Base-by-base conservation (phyloP, 30 jellyfish, hydroid and myxozoan genomes). In the Chrysaora quinquecirrha region DNA sequence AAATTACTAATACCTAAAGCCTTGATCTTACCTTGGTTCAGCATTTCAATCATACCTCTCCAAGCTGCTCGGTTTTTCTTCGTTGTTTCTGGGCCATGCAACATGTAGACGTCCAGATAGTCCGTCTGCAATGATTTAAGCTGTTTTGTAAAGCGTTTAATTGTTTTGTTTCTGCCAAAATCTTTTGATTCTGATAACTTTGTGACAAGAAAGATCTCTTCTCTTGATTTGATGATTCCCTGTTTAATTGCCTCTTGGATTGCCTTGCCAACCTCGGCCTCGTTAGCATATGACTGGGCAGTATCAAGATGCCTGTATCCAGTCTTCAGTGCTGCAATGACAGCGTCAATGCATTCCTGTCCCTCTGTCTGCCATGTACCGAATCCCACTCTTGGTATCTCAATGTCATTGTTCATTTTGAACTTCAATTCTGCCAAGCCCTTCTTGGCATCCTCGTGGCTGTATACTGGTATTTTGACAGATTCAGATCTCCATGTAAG, bases 291-390 rank as follows among this genome's bases (percentile, higher is more conserved):
- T 3, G 84, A 68, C 61, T 76, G 90, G 0, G 96, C 96, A 19
- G 96, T 87, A 64, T 87, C 96, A 61, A 87, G 32, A 52, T 73
- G 87, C 77, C 96, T 68, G 49, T 87, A 87, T 47, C 96, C 96
- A 48, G 69, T 68, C 64, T 78, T 87, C 69, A 87, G 23, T 12
- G 96, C 96, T 16, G 86, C 87, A 4, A 87, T 9, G 1, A 87
- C 96, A 0, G 96, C 96, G n/a, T 76, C 65, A 33, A 47, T 70
- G 85, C 92, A 82, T 16, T 69, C 87, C 25, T 65, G 73, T 27
- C 78, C 96, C 30, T 76, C 90, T 72, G 64, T 48, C 70, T 48
- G 79, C 91, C 96, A 77, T 24, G 86, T 76, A 25, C 96, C 96
- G 77, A 87, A 77, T 2, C 96, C 96, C 69, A 87, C 32, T 31